A percentile compares a stretch with the other conserved stretches of the same genome.
phyloP scores from a whole-genome alignment of 2,113 vertebrate genomes.

The Oncorhynchus masou region DNA sequence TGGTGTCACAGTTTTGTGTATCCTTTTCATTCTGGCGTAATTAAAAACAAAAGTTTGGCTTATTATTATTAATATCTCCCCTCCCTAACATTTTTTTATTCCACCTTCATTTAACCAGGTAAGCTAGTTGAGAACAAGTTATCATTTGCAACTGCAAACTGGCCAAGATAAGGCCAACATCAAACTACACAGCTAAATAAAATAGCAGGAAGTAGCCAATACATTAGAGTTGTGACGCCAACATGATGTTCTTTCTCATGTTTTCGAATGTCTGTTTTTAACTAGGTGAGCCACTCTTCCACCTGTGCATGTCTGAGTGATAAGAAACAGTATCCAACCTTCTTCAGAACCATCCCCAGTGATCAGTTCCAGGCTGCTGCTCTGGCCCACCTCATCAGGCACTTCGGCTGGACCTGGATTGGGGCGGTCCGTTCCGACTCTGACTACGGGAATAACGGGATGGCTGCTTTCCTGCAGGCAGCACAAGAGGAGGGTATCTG shows the following conservation, averaged over 20 bases:
- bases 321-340: constrained; percentile 63
- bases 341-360: constrained; percentile 75
- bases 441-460: constrained; percentile 73
- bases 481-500: constrained; percentile 64
- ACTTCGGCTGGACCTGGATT: constrained; percentile 76
- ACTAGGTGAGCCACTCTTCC: constrained; percentile 74
- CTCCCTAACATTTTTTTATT: too few relatives aligned
- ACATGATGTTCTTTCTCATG: not conserved
- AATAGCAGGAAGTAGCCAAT: too few relatives aligned
- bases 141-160: too few relatives aligned
- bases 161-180: too few relatives aligned
- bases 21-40: too few relatives aligned
- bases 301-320: constrained; percentile 73
- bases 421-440: constrained; percentile 70
- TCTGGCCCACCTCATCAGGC: constrained; percentile 63
- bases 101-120: too few relatives aligned
- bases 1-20: too few relatives aligned
- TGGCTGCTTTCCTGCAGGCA: constrained; percentile 61
- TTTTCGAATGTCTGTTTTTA: not conserved
- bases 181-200: too few relatives aligned
- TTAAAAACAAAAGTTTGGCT: too few relatives aligned
- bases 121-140: too few relatives aligned
- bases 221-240: too few relatives aligned
- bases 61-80: too few relatives aligned
- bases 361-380: constrained; percentile 71